Evolutionary conservation across 2,113 vertebrate species (phyloP).

Genomic region (Chionodraco myersi): DNA sequence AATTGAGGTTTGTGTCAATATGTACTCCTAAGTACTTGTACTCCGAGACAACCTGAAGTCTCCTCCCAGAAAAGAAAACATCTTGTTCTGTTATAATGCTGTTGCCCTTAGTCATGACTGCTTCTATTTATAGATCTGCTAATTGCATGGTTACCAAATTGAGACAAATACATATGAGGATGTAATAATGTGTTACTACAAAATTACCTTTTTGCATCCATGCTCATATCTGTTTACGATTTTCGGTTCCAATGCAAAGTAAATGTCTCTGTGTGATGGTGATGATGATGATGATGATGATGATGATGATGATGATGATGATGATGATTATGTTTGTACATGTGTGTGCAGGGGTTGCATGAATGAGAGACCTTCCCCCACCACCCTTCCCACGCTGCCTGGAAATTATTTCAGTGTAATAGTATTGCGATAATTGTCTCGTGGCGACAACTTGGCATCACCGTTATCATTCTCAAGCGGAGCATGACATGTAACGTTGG

Average conservation of each 20-base stretch:
- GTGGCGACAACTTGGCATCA: slow-evolving; percentile 41
- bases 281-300: neutral
- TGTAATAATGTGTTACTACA: too few species aligned
- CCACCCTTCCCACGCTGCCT: slow-evolving; percentile 12
- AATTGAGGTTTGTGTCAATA: too few species aligned
- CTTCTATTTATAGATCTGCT: slow-evolving; percentile 24
- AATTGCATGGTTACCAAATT: slow-evolving; percentile 28
- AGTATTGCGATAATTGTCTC: slow-evolving; percentile 34
- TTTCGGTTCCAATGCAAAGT: neutral
- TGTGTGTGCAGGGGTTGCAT: neutral
- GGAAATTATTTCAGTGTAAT: slow-evolving; percentile 56
- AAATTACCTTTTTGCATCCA: neutral
- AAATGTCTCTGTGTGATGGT: neutral
- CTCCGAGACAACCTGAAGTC: too few species aligned
- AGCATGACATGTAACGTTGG: neutral
- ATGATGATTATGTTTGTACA: neutral
- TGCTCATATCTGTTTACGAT: neutral
- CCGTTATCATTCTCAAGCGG: slow-evolving; percentile 34
- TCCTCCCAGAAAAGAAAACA: too few species aligned
- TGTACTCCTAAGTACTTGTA: too few species aligned
- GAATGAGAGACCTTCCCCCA: neutral
- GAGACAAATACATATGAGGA: neutral
- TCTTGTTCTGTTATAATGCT: too few species aligned
- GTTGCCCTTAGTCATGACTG: neutral
- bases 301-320: neutral